Evolutionary conservation across 2,888 invertebrate species (phyloP), one percentile per base, ranked within the genome.

Genomic region (Morpho helenor): DNA sequence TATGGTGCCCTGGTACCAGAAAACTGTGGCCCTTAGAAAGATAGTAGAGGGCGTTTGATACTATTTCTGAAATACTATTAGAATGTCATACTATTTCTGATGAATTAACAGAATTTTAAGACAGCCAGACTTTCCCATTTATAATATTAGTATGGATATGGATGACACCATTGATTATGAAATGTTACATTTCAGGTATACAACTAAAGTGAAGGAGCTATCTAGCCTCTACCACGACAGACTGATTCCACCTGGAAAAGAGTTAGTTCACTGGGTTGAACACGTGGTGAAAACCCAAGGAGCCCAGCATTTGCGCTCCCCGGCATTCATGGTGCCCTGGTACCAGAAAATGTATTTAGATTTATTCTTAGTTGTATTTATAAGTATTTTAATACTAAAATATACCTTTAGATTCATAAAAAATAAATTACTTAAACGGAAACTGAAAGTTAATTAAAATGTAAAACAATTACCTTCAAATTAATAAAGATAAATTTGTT

Each of bases 261-360:
- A 76, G 49, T 43, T 82, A 31, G 71, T 73, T 2, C 75, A 76
- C 62, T 83, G 82, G 81, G 75, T 80, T 3, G 71, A 75, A 41
- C 80, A 84, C 60, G 82, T 80, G 2, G 66, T 76, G 6, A 66
- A 61, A 10, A 81, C 83, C 3, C 43, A 65, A 0, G 83, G 84
- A 0, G 81, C 84, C 3, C 64, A 61, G 0, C 79, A 83, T 57
- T 63, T 82, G 10, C 77, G 80, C 8, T 80, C 84, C 0, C 66
- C 74, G 0, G 80, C 79, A 0, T 64, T 82, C 0, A 39, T 67
- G 56, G 40, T 80, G 16, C 76, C 79, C 31, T 73, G 75, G 59
- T 84, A 80, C 66, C 77, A 84, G 65, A 77, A 77, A 55, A 3
- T 75, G 8, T 83, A 76, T 50, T 31, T 84, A 16, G 84, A 84